Base-by-base conservation (phyloP, 2,888 invertebrate genomes). In the Pharmacophagus antenor region DNA sequence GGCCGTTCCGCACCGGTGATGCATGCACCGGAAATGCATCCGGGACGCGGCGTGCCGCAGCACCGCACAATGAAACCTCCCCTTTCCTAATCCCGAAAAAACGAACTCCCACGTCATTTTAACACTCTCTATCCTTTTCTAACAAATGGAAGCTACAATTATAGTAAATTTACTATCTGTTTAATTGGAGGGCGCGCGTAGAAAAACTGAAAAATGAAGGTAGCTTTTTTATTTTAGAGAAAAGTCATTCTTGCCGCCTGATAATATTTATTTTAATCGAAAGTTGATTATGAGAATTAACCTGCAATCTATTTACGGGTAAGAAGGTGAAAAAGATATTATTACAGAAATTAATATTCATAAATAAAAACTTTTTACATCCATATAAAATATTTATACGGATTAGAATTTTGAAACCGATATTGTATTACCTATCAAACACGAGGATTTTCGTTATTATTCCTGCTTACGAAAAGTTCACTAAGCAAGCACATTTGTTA, bases 21-120 rank as follows among this genome's bases (percentile, higher is more conserved):
- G 84, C 82, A 76, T 76, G 73, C 79, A 75, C 82, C 89, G 89
- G 89, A 89, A 81, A 80, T 73, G 80, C 88, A 84, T 88, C 89
- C 89, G 88, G 89, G 85, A 85, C 85, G 86, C 76, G 84, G 84
- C 80, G 73, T 77, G 82, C 80, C 84, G 73, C 82, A 77, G 71
- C 66, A 65, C 63, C 63, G 67, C 56, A 70, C 73, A 72, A 74
- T 73, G 68, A 71, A 72, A 70, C 79, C 79, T 76, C 73, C 76
- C 76, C 70, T 64, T 65, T 62, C 62, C 63, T 59, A 54, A 53
- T 56, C 53, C 54, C 62, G 41, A 53, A 56, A 55, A 48, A 48
- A 31, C 52, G 10, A 37, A 17, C 57, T 53, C 51, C 57, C 51
- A 48, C 56, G 51, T 57, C 50, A 51, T 44, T 54, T 48, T 47